These are phyloP conservation scores for Maconellicoccus hirsutus DNA, from an alignment of 1,140 invertebrate genomes.

Conservation along the genomic window DNA sequence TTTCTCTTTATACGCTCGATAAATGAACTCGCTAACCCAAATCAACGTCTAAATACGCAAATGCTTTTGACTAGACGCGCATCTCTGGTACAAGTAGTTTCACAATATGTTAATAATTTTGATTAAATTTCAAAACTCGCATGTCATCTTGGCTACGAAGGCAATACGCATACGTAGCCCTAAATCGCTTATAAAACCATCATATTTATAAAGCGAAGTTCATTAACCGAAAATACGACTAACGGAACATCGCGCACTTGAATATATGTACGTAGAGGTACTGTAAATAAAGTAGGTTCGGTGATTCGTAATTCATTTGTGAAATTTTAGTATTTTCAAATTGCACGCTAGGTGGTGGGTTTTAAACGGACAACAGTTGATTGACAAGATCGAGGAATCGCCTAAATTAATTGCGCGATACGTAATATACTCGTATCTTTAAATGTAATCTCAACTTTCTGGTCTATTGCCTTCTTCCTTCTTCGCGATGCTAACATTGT, in stretches of 20 bases:
- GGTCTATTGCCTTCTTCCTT: too few species aligned
- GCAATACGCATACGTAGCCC: background rate
- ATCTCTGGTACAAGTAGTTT: background rate
- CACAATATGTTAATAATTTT: background rate
- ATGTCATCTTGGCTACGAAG: background rate
- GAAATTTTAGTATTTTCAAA: background rate
- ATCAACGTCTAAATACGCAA: background rate
- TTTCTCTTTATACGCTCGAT: background rate
- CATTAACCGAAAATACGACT: background rate
- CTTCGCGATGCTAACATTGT: too few species aligned
- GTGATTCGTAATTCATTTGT: background rate
- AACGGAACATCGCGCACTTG: too few species aligned
- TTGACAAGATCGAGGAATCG: too few species aligned
- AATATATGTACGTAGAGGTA: too few species aligned
- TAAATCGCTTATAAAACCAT: background rate
- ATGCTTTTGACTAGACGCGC: background rate
- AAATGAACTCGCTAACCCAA: background rate
- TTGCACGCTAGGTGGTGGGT: too few species aligned
- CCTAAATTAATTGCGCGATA: too few species aligned
- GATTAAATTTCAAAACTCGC: background rate
- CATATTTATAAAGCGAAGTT: background rate
- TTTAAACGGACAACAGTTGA: too few species aligned
- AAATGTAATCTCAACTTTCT: too few species aligned
- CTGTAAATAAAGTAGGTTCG: background rate
- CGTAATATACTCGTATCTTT: too few species aligned